phyloP scores from a whole-genome alignment of 2,113 vertebrate genomes.

The Glaucomys volans region DNA sequence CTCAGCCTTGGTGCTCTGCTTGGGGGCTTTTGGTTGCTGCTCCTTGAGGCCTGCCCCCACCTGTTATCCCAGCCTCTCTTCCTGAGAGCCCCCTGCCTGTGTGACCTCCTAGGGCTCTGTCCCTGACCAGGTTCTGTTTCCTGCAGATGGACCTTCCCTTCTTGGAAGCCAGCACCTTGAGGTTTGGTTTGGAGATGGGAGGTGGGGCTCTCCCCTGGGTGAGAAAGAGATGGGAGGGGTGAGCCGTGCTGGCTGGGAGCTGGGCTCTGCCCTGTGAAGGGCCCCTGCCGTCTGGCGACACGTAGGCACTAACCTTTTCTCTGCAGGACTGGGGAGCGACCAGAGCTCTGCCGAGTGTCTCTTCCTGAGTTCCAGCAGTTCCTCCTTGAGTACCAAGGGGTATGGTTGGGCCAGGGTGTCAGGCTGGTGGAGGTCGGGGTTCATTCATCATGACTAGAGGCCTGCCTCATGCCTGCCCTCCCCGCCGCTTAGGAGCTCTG shows the following conservation, averaged over 20 bases:
- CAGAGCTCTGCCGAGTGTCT: conserved; percentile 91
- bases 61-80: conserved; percentile 50
- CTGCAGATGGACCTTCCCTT: conserved; percentile 94
- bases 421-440: neutral
- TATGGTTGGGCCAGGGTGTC: conserved; percentile 73
- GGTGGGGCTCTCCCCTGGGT: conserved; percentile 37
- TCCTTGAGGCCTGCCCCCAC: conserved; percentile 11
- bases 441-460: neutral
- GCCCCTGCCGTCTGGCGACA: neutral
- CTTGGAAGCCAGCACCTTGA: conserved; percentile 86
- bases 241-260: neutral
- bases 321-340: conserved; percentile 91
- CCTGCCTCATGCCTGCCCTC: neutral
- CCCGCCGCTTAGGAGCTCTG: conserved; percentile 91
- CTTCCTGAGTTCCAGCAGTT: conserved; percentile 95
- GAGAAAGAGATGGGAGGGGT: neutral
- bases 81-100: conserved; percentile 60
- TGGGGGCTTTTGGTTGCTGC: conserved; percentile 22
- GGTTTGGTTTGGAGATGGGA: conserved; percentile 75
- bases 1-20: conserved; percentile 36
- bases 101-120: neutral
- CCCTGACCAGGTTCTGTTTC: conserved; percentile 79
- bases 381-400: conserved; percentile 95
- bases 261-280: neutral
- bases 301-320: conserved; percentile 6